phyloP scores from a whole-genome alignment of 2,113 vertebrate species.

The Heterotis niloticus region DNA sequence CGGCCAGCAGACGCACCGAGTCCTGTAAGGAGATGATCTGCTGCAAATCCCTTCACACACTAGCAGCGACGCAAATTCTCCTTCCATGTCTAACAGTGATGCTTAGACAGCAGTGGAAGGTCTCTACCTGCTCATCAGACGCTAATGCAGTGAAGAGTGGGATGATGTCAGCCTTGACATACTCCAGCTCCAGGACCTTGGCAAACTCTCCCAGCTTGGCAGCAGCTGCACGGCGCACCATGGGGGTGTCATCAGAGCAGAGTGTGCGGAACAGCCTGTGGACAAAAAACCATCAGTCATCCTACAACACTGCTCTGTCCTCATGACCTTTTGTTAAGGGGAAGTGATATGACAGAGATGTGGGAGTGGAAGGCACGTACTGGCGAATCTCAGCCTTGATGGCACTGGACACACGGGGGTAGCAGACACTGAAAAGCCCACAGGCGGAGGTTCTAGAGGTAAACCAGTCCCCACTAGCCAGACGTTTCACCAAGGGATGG shows the following conservation, averaged over 20 bases:
- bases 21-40: conserved; percentile 53
- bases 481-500: conserved; percentile 83
- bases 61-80: too few species aligned
- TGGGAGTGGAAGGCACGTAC: conserved; percentile 60
- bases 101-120: neutral
- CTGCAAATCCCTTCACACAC: neutral
- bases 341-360: neutral
- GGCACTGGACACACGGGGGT: conserved; percentile 78
- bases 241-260: conserved; percentile 86
- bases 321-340: neutral
- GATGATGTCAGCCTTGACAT: conserved; percentile 85
- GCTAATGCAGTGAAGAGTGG: conserved; percentile 83
- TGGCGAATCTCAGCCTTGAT: conserved; percentile 84
- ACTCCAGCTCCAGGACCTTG: conserved; percentile 85
- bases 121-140: conserved; percentile 81
- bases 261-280: conserved; percentile 81
- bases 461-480: conserved; percentile 88
- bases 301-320: too few species aligned
- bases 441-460: conserved; percentile 87
- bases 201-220: conserved; percentile 88
- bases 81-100: neutral
- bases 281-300: neutral
- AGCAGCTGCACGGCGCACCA: conserved; percentile 86
- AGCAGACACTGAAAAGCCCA: conserved; percentile 84
- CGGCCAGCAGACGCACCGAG: conserved; percentile 79